Evolutionary conservation across 2,888 invertebrate species (phyloP).

Genomic region (Chrysodeixis includens): DNA sequence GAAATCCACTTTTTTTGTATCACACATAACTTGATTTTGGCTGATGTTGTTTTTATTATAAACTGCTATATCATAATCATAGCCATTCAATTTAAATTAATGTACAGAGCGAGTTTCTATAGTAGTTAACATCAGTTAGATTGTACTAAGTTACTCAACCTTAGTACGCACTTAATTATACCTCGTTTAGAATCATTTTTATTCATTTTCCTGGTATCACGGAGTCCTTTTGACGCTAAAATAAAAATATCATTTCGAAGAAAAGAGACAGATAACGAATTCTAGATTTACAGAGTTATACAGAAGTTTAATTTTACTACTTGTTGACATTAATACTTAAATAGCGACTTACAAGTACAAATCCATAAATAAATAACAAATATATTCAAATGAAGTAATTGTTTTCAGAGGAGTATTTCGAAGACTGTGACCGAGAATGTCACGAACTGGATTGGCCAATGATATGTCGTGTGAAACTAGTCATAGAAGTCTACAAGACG

Average conservation of each 20-base stretch:
- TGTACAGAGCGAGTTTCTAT: not conserved
- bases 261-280: conserved; percentile 9
- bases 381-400: conserved; percentile 43
- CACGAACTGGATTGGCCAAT: conserved; percentile 93
- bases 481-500: conserved; percentile 92
- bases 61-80: no score
- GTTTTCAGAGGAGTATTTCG: conserved; percentile 92
- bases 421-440: conserved; percentile 93
- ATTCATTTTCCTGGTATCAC: conserved; percentile 28
- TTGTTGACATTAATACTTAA: not conserved
- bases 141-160: not conserved
- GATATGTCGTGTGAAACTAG: conserved; percentile 93
- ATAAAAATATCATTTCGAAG: conserved; percentile 1
- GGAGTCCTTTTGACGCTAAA: conserved; percentile 23
- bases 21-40: not conserved
- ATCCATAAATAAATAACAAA: conserved; percentile 20
- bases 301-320: conserved; percentile 2
- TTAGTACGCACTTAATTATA: not conserved
- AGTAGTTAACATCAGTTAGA: not conserved
- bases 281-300: conserved; percentile 8
- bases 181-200: conserved; percentile 26
- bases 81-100: no score
- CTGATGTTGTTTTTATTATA: no score
- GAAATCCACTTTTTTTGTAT: not conserved
- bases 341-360: not conserved